Evolutionary conservation across 2,888 invertebrate species (phyloP).

Genomic region (Caenorhabditis sulstoni): DNA sequence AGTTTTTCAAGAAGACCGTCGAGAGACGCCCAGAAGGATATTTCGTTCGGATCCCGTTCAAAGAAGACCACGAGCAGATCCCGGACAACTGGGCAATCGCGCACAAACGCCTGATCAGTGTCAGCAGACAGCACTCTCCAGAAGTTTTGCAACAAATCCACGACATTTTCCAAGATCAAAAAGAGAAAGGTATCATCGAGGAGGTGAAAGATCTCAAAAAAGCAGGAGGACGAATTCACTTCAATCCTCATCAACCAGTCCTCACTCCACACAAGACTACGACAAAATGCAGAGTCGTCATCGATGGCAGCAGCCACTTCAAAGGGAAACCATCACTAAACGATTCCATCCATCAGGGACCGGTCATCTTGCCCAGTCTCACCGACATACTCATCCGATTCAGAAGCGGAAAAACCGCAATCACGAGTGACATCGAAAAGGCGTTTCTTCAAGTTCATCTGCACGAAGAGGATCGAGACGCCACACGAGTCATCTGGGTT

Average conservation of each 20-base stretch:
- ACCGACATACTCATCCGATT: constrained; percentile 55
- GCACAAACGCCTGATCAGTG: constrained; percentile 7
- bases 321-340: constrained; percentile 46
- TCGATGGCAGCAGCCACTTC: constrained; percentile 50
- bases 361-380: constrained; percentile 35
- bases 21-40: constrained; percentile 21
- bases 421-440: constrained; percentile 58
- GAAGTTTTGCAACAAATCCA: constrained; percentile 15
- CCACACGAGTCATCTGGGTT: constrained; percentile 57
- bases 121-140: not conserved
- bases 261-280: constrained; percentile 45
- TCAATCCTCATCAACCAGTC: constrained; percentile 61
- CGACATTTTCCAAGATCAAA: constrained; percentile 36
- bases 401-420: constrained; percentile 13
- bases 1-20: constrained; percentile 32
- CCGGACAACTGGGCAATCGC: constrained; percentile 29
- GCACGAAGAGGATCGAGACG: constrained; percentile 36
- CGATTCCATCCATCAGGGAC: constrained; percentile 59
- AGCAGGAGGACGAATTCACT: constrained; percentile 24
- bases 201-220: constrained; percentile 8
- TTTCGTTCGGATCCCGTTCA: constrained; percentile 23
- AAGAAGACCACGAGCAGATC: not conserved
- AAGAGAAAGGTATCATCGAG: constrained; percentile 50
- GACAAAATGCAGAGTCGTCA: constrained; percentile 60
- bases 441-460: constrained; percentile 61